Percentiles rank a stretch among this genome's conserved stretches.
Evolutionary conservation across 2,113 vertebrate species (phyloP).

Genomic region (Sebastes schlegelii): DNA sequence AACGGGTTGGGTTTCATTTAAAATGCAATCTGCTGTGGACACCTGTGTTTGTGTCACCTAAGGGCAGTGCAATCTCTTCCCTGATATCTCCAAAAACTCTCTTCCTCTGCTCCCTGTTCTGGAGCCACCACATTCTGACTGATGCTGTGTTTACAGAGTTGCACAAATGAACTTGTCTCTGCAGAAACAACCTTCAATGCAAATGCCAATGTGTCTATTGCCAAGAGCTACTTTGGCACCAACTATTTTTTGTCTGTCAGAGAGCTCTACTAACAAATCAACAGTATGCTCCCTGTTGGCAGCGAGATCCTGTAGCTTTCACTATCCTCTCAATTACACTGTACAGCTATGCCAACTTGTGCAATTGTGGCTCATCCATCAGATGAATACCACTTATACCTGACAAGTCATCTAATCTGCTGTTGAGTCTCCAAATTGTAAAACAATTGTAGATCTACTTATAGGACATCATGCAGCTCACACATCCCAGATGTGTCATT

Average conservation of each 20-base stretch:
- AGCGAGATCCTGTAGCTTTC: not conserved
- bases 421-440: not conserved
- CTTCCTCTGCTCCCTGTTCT: constrained; percentile 12
- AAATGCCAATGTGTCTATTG: constrained; percentile 49
- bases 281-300: constrained; percentile 6
- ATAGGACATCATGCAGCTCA: not conserved
- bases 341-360: not conserved
- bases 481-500: not conserved
- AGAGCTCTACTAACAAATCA: constrained; percentile 36
- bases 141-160: constrained; percentile 38
- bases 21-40: constrained; percentile 5
- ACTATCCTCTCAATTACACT: constrained; percentile 17
- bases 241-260: constrained; percentile 37
- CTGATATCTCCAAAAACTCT: not conserved
- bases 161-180: constrained; percentile 56
- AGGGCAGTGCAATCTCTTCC: not conserved
- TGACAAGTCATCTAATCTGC: constrained; percentile 3
- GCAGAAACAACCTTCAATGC: constrained; percentile 51
- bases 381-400: not conserved
- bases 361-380: constrained; percentile 3
- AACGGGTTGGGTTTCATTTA: not conserved
- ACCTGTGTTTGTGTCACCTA: not conserved
- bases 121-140: constrained; percentile 21
- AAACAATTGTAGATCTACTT: constrained; percentile 6
- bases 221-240: constrained; percentile 55